Evolutionary conservation across 2,113 vertebrate species (phyloP).

Genomic region (Poeciliopsis occidentalis): DNA sequence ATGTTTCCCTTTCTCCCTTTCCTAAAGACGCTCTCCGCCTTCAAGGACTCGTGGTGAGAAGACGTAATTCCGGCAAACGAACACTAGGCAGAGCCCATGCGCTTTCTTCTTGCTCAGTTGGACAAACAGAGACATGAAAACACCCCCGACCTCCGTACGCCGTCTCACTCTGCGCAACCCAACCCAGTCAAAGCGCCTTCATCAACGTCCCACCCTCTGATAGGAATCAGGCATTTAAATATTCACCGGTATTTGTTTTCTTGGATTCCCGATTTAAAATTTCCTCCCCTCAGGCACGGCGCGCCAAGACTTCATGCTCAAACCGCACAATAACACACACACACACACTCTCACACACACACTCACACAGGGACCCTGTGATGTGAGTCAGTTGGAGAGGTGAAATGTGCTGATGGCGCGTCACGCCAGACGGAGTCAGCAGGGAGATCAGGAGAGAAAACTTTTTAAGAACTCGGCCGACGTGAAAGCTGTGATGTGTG

Average conservation of each 20-base stretch:
- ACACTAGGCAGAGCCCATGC: constrained; percentile 65
- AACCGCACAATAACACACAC: constrained; percentile 30
- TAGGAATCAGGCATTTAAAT: constrained; percentile 69
- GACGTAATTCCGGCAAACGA: constrained; percentile 49
- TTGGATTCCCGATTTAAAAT: constrained; percentile 66
- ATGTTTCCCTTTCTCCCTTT: neutral
- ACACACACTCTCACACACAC: constrained; percentile 12
- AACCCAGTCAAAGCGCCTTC: constrained; percentile 52
- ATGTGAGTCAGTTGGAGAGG: constrained; percentile 26
- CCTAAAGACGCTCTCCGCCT: neutral
- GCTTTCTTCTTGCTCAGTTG: constrained; percentile 26
- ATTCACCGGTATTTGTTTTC: constrained; percentile 63
- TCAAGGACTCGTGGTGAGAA: neutral
- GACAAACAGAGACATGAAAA: constrained; percentile 32
- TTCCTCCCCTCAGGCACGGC: constrained; percentile 52
- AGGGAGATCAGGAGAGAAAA: constrained; percentile 32
- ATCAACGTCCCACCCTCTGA: constrained; percentile 62
- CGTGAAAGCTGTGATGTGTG: constrained; percentile 28
- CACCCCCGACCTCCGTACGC: constrained; percentile 27
- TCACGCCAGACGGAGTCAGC: constrained; percentile 41
- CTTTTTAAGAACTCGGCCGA: constrained; percentile 41
- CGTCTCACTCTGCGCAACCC: constrained; percentile 28
- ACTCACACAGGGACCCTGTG: constrained; percentile 17
- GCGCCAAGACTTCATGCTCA: constrained; percentile 30
- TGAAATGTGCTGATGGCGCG: constrained; percentile 34